Evolutionary conservation across 2,113 vertebrate species (phyloP), one percentile per base, ranked within the genome.

Genomic region (Orcinus orca): DNA sequence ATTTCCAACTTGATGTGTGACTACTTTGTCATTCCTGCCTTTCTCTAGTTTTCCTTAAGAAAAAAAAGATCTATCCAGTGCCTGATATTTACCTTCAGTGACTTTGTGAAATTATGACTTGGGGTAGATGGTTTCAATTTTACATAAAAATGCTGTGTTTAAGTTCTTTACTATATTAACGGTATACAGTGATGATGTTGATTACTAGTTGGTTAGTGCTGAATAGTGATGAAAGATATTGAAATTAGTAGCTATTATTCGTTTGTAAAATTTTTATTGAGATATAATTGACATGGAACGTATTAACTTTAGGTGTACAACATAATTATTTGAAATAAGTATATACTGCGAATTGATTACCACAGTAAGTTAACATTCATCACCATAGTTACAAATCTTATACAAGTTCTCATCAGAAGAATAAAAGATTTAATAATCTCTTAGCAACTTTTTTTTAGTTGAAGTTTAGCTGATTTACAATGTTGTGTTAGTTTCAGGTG

Each of bases 1-100:
- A 86, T 87, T 85, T 93, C 84, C 20, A 90, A 41, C 44, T 93
- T 73, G 84, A 36, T 94, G 15, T 89, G 3, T 73, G 68, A 87
- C 79, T 65, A 85, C 29, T 36, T 85, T 31, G 3, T 71, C 29
- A 88, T 87, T 41, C 33, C 38, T 92, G 71, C 11, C 58, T 80
- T 88, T 63, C 31, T 88, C 18, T 25, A 60, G 41, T 80, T 90
- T 96, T 91, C 68, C 15, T 63, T 36, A 62, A 50, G 47, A 23
- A 84, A 92, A 50, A 47, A 89, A 36, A 8, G 26, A 85, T 74
- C 55, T 85, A 63, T 89, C 60, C 6, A 23, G 38, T 44, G 86
- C 31, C 38, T 41, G 26, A 44, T 58, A 58, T 26, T 83, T 93
- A 53, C 44, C 21, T 80, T 74, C 44, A 92, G n/a, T 92, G 63